A percentile compares a stretch with the other conserved stretches of the same genome.
Conservation (phyloP, 2,888 invertebrate species). For the Adelognathus sp. region DNA sequence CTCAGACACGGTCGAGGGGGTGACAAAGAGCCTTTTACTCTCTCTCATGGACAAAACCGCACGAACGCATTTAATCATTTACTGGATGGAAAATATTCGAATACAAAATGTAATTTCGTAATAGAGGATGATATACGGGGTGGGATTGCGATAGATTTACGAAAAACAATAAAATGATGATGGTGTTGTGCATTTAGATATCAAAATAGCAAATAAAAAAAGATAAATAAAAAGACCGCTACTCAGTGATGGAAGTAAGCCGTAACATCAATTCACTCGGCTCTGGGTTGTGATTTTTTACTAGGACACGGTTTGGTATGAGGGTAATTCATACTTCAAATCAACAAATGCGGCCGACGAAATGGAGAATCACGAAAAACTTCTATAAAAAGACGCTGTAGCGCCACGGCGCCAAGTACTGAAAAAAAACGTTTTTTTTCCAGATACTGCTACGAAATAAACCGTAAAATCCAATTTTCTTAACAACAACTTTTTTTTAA, state of each 20-base stretch:
- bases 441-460: no score
- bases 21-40: slow-evolving; percentile 18
- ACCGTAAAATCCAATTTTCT: no score
- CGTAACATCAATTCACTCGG: slow-evolving; percentile 9
- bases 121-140: neutral
- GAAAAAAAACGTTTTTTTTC: no score
- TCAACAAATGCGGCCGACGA: neutral
- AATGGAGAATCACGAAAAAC: slow-evolving; percentile 1
- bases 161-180: neutral
- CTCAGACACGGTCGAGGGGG: no score
- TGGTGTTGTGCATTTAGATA: neutral
- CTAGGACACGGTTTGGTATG: neutral
- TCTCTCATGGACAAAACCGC: neutral
- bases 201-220: neutral
- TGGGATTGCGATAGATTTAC: neutral
- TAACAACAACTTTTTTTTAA: no score
- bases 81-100: slow-evolving; percentile 44
- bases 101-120: slow-evolving; percentile 51
- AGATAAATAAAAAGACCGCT: neutral
- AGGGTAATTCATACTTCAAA: slow-evolving; percentile 1
- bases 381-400: no score
- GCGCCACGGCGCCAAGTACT: no score
- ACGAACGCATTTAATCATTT: slow-evolving; percentile 15
- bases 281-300: slow-evolving; percentile 15
- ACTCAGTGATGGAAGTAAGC: neutral